A percentile compares a stretch with the other conserved stretches of the same genome.
Evolutionary conservation across 2,888 invertebrate species (phyloP).

Genomic region (Protodeltote pygarga): DNA sequence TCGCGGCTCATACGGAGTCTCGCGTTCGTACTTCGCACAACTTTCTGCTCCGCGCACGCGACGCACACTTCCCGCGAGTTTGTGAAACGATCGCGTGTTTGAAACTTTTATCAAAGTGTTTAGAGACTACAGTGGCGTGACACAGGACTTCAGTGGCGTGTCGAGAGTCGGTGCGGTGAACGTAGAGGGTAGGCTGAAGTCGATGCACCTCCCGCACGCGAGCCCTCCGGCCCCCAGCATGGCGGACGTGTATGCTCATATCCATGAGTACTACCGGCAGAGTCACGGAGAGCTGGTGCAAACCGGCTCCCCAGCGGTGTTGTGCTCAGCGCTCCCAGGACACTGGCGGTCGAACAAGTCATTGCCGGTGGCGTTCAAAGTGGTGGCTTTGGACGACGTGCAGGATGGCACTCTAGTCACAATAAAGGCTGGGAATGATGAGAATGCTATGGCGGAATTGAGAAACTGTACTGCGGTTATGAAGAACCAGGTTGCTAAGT

Average conservation of each 20-base stretch:
- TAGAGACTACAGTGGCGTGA: slow-evolving; percentile 72
- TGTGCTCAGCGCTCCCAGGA: slow-evolving; percentile 96
- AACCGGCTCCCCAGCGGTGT: slow-evolving; percentile 97
- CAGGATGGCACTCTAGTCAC: slow-evolving; percentile 97
- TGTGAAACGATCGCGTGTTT: slow-evolving; percentile 68
- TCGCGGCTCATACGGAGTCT: slow-evolving; percentile 76
- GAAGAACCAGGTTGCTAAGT: slow-evolving; percentile 99
- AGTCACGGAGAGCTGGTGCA: slow-evolving; percentile 97
- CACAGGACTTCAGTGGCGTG: slow-evolving; percentile 78
- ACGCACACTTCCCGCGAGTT: slow-evolving; percentile 60
- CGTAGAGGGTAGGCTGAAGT: slow-evolving; percentile 75
- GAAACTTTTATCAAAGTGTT: slow-evolving; percentile 75
- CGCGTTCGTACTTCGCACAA: slow-evolving; percentile 81
- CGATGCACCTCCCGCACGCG: slow-evolving; percentile 90
- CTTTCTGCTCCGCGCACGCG: slow-evolving; percentile 77
- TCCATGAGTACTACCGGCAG: slow-evolving; percentile 93
- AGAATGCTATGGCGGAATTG: slow-evolving; percentile 98
- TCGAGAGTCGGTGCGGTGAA: slow-evolving; percentile 68
- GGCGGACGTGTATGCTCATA: slow-evolving; percentile 91
- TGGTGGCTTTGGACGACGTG: slow-evolving; percentile 97
- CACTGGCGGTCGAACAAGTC: slow-evolving; percentile 99
- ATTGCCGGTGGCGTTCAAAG: slow-evolving; percentile 98
- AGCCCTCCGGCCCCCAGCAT: slow-evolving; percentile 87
- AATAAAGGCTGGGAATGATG: slow-evolving; percentile 98
- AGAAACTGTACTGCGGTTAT: slow-evolving; percentile 97